phyloP scores from a whole-genome alignment of 2,888 invertebrate species.

The Caprella mutica region DNA sequence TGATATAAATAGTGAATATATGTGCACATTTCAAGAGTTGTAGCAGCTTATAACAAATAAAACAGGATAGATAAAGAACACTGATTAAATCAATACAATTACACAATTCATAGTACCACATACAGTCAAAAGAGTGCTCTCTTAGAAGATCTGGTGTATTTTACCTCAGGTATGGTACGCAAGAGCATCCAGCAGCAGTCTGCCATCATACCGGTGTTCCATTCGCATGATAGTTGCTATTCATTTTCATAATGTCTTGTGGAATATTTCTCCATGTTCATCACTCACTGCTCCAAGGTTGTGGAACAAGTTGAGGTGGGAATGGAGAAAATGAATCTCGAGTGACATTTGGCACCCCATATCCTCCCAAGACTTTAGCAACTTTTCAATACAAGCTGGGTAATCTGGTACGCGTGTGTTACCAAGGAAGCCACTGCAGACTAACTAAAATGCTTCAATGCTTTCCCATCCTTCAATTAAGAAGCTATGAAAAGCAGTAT shows the following conservation, averaged over 20 bases:
- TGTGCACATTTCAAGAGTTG: neutral
- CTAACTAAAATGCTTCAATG: constrained; percentile 4
- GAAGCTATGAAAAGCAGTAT: neutral
- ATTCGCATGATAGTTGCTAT: neutral
- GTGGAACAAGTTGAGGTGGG: neutral
- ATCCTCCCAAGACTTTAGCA: constrained; percentile 12
- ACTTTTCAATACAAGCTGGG: constrained; percentile 1
- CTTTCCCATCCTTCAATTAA: neutral
- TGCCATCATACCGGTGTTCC: neutral
- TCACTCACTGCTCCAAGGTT: constrained; percentile 1
- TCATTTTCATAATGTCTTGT: neutral
- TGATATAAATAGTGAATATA: too few relatives aligned
- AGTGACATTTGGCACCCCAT: constrained; percentile 2
- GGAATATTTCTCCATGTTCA: neutral
- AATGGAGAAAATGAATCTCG: neutral
- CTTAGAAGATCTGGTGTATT: constrained; percentile 2
- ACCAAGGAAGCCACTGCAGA: neutral
- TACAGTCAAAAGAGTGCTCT: neutral
- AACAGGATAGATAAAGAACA: neutral
- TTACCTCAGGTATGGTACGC: neutral
- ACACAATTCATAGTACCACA: constrained; percentile 1
- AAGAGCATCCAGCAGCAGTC: neutral
- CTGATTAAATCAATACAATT: neutral
- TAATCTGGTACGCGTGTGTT: neutral
- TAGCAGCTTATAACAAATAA: neutral